Evolutionary conservation across 2,888 invertebrate genomes (phyloP).

Genomic region (Merodon equestris): DNA sequence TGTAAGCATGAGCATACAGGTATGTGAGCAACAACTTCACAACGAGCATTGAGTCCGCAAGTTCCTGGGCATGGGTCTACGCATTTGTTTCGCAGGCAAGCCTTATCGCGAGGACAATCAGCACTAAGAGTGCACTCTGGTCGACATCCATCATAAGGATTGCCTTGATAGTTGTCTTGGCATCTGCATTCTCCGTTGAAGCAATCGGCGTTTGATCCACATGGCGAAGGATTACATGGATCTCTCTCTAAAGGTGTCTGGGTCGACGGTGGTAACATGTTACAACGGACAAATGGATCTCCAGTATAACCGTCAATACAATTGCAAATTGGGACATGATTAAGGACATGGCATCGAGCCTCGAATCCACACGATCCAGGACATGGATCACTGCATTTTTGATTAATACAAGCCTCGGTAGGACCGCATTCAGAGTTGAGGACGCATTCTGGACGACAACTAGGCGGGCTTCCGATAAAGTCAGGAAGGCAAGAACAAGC

Average conservation of each 20-base stretch:
- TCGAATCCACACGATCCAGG: constrained; percentile 90
- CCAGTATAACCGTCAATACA: constrained; percentile 87
- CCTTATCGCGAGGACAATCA: constrained; percentile 84
- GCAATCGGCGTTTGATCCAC: constrained; percentile 87
- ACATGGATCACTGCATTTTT: constrained; percentile 90
- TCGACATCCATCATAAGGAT: constrained; percentile 84
- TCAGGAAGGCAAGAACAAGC: constrained; percentile 90
- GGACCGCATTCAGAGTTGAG: constrained; percentile 89
- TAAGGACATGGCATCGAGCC: constrained; percentile 87
- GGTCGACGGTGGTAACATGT: constrained; percentile 80
- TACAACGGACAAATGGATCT: constrained; percentile 88
- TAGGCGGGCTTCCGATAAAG: constrained; percentile 88
- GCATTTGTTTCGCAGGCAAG: constrained; percentile 86
- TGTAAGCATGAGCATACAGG: constrained; percentile 86
- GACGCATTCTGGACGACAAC: constrained; percentile 89
- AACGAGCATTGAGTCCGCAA: constrained; percentile 86
- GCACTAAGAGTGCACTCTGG: constrained; percentile 88
- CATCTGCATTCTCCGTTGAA: constrained; percentile 86
- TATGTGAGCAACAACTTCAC: constrained; percentile 87
- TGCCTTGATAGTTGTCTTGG: constrained; percentile 85
- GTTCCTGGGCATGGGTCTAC: constrained; percentile 87
- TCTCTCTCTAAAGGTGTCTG: constrained; percentile 79
- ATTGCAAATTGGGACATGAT: constrained; percentile 90
- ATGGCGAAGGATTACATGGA: constrained; percentile 86
- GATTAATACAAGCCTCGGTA: constrained; percentile 87